Evolutionary conservation across 2,888 invertebrate species (phyloP).

Genomic region (Cataglyphis cursor): DNA sequence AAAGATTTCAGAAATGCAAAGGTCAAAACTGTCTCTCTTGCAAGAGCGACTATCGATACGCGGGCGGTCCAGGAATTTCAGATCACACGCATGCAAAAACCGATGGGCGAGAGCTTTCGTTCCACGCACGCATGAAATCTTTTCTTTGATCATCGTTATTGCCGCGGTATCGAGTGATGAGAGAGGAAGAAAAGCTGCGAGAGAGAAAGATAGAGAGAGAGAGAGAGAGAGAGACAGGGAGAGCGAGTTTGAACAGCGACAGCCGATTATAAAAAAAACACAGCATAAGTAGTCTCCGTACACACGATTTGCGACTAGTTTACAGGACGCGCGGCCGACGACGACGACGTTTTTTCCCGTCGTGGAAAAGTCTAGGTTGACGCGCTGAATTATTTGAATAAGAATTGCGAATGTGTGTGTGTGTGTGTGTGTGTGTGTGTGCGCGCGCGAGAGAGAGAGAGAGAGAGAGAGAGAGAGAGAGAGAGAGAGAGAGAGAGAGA

Average conservation of each 20-base stretch:
- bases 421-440: neutral
- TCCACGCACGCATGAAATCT: constrained; percentile 42
- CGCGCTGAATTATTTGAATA: neutral
- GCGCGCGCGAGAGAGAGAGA: too few species aligned
- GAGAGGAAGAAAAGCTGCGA: constrained; percentile 34
- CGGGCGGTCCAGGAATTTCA: constrained; percentile 13
- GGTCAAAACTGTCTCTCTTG: neutral
- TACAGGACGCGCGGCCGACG: constrained; percentile 64
- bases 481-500: too few species aligned
- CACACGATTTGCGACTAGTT: constrained; percentile 75
- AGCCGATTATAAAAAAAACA: constrained; percentile 57
- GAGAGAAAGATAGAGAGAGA: constrained; percentile 9
- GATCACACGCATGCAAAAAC: constrained; percentile 13
- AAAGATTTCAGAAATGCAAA: neutral
- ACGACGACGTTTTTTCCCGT: constrained; percentile 49
- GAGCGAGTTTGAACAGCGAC: constrained; percentile 55
- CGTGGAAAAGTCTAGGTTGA: neutral
- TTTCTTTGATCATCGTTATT: constrained; percentile 50
- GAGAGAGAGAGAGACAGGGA: constrained; percentile 32
- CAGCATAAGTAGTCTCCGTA: constrained; percentile 71
- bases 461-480: too few species aligned
- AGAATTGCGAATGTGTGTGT: neutral
- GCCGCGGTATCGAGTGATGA: constrained; percentile 51
- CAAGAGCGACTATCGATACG: constrained; percentile 12
- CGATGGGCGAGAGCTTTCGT: constrained; percentile 48